Evolutionary conservation across 2,888 invertebrate genomes (phyloP).

Genomic region (Platycnemis pennipes): DNA sequence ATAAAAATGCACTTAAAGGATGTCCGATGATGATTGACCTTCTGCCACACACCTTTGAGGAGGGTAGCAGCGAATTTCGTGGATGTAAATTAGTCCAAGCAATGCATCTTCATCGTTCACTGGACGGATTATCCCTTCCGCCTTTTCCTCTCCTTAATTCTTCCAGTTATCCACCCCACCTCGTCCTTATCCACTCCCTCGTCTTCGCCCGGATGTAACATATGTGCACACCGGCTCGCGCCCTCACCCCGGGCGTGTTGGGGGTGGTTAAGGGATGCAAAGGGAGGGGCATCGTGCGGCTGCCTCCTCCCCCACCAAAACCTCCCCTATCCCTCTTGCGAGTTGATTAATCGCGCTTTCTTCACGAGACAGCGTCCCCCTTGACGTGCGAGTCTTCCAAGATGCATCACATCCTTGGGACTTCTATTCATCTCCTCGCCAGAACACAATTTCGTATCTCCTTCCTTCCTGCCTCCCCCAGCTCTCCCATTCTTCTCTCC

Average conservation of each 20-base stretch:
- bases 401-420: slow-evolving; percentile 46
- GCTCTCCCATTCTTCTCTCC: not conserved
- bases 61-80: too few species aligned
- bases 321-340: not conserved
- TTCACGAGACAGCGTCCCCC: slow-evolving; percentile 11
- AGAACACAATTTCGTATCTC: slow-evolving; percentile 40
- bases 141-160: not conserved
- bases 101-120: not conserved
- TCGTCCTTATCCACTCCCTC: not conserved
- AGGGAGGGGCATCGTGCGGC: not conserved
- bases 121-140: not conserved
- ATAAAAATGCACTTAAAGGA: too few species aligned
- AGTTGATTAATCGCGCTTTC: slow-evolving; percentile 52
- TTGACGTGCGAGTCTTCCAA: slow-evolving; percentile 38
- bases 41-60: too few species aligned
- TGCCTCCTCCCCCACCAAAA: not conserved
- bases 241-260: not conserved
- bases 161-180: not conserved
- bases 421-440: slow-evolving; percentile 34
- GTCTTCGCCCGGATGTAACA: not conserved
- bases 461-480: not conserved
- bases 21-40: too few species aligned
- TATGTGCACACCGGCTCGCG: not conserved
- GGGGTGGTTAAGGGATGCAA: not conserved
- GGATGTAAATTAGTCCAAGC: too few species aligned